A percentile compares a stretch with the other conserved stretches of the same genome.
Evolutionary conservation across 2,888 invertebrate genomes (phyloP).

Genomic region (Pterostichus madidus): DNA sequence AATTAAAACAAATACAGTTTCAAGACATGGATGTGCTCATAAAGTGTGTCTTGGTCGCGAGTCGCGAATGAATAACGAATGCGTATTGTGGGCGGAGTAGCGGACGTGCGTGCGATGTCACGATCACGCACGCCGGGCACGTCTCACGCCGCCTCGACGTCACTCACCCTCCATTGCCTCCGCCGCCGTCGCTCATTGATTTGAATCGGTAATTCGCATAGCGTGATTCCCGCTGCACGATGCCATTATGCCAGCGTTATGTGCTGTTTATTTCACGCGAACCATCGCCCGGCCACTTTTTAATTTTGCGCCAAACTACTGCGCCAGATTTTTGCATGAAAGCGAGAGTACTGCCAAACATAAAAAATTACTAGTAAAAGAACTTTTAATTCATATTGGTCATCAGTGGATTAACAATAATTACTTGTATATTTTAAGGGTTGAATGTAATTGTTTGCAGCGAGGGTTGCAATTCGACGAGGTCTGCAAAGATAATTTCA

Average conservation of each 20-base stretch:
- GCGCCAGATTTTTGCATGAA: neutral
- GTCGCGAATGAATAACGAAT: constrained; percentile 3
- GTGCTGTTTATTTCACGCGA: constrained; percentile 31
- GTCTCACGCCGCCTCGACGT: constrained; percentile 50
- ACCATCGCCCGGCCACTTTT: constrained; percentile 4
- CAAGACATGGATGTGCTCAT: neutral
- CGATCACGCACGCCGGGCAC: constrained; percentile 57
- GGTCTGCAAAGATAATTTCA: too few relatives aligned
- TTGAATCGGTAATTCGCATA: constrained; percentile 66
- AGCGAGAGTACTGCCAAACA: neutral
- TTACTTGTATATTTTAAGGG: too few relatives aligned
- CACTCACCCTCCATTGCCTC: constrained; percentile 44
- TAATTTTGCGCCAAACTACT: neutral
- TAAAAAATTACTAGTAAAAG: too few relatives aligned
- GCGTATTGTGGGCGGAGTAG: neutral
- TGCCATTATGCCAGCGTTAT: constrained; percentile 13
- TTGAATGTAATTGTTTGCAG: too few relatives aligned
- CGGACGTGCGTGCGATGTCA: constrained; percentile 36
- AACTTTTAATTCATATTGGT: too few relatives aligned
- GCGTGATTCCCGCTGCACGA: constrained; percentile 33
- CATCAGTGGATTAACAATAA: too few relatives aligned
- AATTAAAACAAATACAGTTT: constrained; percentile 27
- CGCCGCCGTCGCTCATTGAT: constrained; percentile 60
- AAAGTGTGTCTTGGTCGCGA: neutral
- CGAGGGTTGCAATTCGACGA: too few relatives aligned